phyloP scores from a whole-genome alignment of 2,797 vertebrate species.

The Cossypha polioptera region DNA sequence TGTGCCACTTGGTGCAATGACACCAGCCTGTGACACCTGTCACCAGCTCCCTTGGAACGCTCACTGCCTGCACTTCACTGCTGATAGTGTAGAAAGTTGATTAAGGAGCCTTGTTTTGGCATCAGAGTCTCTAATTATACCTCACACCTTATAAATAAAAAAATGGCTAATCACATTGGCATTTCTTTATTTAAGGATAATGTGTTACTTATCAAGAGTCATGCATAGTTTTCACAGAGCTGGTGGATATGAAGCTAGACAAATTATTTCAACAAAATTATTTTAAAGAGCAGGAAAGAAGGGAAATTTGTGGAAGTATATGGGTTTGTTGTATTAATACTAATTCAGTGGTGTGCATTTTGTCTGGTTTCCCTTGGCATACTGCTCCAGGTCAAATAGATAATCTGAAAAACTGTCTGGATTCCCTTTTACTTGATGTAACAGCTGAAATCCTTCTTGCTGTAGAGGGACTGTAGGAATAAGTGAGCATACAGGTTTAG shows the following conservation, averaged over 20 bases:
- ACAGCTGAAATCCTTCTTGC: not conserved
- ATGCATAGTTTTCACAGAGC: not conserved
- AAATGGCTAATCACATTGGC: not conserved
- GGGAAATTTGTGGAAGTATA: not conserved
- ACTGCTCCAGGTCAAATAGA: not conserved
- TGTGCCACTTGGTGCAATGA: not conserved
- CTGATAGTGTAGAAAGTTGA: not conserved
- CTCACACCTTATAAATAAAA: not conserved
- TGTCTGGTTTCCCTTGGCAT: not conserved
- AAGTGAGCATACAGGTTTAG: not conserved
- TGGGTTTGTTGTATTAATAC: not conserved
- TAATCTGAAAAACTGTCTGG: not conserved
- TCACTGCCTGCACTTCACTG: not conserved
- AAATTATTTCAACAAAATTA: not conserved
- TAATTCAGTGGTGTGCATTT: not conserved
- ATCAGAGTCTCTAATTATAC: not conserved
- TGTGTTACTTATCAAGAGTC: not conserved
- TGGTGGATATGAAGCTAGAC: not conserved
- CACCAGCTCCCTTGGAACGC: not conserved
- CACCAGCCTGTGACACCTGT: not conserved
- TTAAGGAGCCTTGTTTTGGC: conserved; percentile 2
- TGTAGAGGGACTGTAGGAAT: not conserved
- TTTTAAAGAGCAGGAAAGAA: not conserved
- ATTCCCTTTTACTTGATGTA: not conserved
- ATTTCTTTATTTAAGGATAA: not conserved